Evolutionary conservation across 1,140 invertebrate species (phyloP).

Genomic region (Megalonaias nervosa): DNA sequence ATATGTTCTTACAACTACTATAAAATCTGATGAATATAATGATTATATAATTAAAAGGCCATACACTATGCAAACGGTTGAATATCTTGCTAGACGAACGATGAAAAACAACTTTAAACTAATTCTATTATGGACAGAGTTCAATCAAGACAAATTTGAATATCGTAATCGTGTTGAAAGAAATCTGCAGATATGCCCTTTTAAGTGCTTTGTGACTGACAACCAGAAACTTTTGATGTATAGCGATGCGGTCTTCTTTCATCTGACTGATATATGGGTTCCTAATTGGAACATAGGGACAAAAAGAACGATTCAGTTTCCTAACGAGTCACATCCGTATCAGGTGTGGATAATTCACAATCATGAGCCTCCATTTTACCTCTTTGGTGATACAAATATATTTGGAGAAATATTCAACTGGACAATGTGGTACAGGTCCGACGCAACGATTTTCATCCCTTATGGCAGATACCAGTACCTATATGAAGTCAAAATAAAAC

Average conservation of each 20-base stretch:
- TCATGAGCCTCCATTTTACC: slow-evolving; percentile 50
- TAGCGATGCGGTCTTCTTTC: slow-evolving; percentile 62
- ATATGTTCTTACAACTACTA: no score
- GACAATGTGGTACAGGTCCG: slow-evolving; percentile 55
- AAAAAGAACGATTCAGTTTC: slow-evolving; percentile 30
- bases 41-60: no score
- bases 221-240: slow-evolving; percentile 39
- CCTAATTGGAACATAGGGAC: slow-evolving; percentile 24
- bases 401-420: slow-evolving; percentile 55
- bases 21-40: no score
- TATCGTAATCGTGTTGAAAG: neutral
- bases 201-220: slow-evolving; percentile 48
- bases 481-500: slow-evolving; percentile 21
- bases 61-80: no score
- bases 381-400: slow-evolving; percentile 33
- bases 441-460: slow-evolving; percentile 47
- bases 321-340: slow-evolving; percentile 34
- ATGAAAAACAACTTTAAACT: no score
- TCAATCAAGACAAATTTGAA: no score
- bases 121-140: no score
- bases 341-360: slow-evolving; percentile 57
- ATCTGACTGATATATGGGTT: slow-evolving; percentile 42
- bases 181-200: slow-evolving; percentile 7
- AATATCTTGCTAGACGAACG: no score
- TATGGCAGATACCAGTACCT: slow-evolving; percentile 36